Evolutionary conservation across 2,113 vertebrate species (phyloP), one percentile per base, ranked within the genome.

Genomic region (Ictalurus punctatus): DNA sequence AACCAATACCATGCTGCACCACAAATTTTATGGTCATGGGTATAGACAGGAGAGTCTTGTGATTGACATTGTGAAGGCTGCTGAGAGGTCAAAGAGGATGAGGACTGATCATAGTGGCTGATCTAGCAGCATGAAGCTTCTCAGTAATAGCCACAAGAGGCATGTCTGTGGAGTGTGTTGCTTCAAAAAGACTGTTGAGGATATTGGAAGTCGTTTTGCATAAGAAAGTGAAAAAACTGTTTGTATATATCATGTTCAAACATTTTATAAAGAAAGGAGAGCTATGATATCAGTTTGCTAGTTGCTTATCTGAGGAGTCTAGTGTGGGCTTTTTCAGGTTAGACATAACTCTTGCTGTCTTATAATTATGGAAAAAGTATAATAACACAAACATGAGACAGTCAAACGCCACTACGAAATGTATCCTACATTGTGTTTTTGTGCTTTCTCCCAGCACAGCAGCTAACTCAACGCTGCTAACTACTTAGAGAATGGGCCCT

Each of bases 401-500:
- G 5, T 58, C 58, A 67, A 67, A 27, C 59, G 83, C 56, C 27
- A 82, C 73, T 52, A 40, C 17, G 30, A 86, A 56, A 79, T 74
- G 54, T 48, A 73, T 21, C 25, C 5, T 59, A 30, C 30, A 5
- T 13, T 25, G 27, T 30, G 12, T 73, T 58, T 21, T 23, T 40
- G 30, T 71, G 81, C 25, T 5, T 90, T 61, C 48, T 37, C 25
- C 10, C 37, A 34, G 1, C 88, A 74, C 54, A 34, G 37, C 84
- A 27, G 27, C 85, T 74, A 85, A 86, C 69, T 23, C 6, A 65
- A 40, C 6, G 56, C 69, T 71, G 13, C 78, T 80, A 67, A 40
- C 74, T 21, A 81, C 30, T 27, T 48, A 92, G 89, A 94, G 94
- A 94, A 94, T 92, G 86, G 78, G 10, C 40, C 67, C 88, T 91